Base-by-base conservation (phyloP, 2,113 vertebrate species). In the cattle (Bos taurus) region DNA sequence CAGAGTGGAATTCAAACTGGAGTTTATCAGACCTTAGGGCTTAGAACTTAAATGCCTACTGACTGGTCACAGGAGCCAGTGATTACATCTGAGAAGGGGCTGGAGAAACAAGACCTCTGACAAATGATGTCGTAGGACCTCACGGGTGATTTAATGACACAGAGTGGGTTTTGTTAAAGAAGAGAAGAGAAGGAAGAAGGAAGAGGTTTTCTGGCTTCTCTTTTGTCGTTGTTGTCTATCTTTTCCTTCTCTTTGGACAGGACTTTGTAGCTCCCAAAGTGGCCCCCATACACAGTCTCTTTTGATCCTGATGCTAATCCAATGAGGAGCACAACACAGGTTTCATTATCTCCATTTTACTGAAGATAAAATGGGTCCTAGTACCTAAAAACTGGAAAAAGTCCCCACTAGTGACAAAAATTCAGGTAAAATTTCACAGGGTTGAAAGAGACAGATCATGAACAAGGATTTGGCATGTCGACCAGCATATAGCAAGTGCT, bases 61-160 rank as follows among this genome's bases (percentile, higher is more conserved):
- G 4, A 52, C 0, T 21, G 54, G n/a, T 54, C 26, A 1, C 4
- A n/a, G 52, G 26, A 54, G n/a, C 4, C n/a, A 3, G 7, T 2
- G 17, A 5, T 15, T 2, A 10, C 1, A 52, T 57, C n/a, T 13
- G 40, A 87, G 71, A 64, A 8, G 36, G 15, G 8, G 1, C 0
- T 14, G n/a, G 14, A 59, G 82, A 43, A 62, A 67, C 13, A 43
- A n/a, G 46, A 21, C 16, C 16, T 60, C 33, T 5, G 86, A 43
- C 19, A 16, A n/a, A n/a, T n/a, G 93, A 36, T 17, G 4, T 33
- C 4, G 10, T 26, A 21, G 59, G 7, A 50, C 78, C 30, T 90
- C 26, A 21, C 2, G 3, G 19, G 21, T 25, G 19, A 67, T 78
- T 52, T 40, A 50, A 46, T 0, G 3, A 16, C 50, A 28, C 13